These are phyloP conservation scores for Rutpela maculata DNA, from an alignment of 2,888 invertebrate species.

Conservation along the genomic window DNA sequence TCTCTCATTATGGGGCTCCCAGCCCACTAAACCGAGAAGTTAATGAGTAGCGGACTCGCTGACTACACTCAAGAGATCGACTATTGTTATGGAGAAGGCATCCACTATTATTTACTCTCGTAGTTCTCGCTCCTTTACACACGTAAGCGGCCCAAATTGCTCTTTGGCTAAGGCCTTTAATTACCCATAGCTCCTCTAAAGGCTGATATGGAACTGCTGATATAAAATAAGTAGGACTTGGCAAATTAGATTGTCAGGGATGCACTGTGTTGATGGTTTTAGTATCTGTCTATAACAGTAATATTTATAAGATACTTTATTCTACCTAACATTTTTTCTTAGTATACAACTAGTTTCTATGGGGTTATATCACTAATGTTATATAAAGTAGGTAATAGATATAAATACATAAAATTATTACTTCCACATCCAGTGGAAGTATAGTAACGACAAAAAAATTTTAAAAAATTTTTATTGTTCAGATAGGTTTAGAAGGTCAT, in stretches of 20 bases:
- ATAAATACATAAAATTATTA: no score
- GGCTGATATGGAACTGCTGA: slow-evolving; percentile 37
- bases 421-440: no score
- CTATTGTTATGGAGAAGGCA: slow-evolving; percentile 57
- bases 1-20: slow-evolving; percentile 52
- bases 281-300: neutral
- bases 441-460: no score
- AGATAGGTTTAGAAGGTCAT: no score
- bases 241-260: neutral
- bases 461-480: no score
- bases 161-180: slow-evolving; percentile 52
- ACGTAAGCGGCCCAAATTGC: slow-evolving; percentile 53
- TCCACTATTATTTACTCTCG: slow-evolving; percentile 55
- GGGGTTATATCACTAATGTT: no score
- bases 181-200: slow-evolving; percentile 48
- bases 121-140: slow-evolving; percentile 52
- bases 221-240: slow-evolving; percentile 26
- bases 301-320: neutral
- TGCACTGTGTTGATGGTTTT: neutral
- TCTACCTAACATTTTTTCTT: neutral
- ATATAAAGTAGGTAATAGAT: no score
- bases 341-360: no score
- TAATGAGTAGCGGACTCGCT: slow-evolving; percentile 54
- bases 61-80: slow-evolving; percentile 56
- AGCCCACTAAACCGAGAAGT: slow-evolving; percentile 54